Evolutionary conservation across 1,140 invertebrate species (phyloP), one percentile per base, ranked within the genome.

Genomic region (Aculops lycopersici): DNA sequence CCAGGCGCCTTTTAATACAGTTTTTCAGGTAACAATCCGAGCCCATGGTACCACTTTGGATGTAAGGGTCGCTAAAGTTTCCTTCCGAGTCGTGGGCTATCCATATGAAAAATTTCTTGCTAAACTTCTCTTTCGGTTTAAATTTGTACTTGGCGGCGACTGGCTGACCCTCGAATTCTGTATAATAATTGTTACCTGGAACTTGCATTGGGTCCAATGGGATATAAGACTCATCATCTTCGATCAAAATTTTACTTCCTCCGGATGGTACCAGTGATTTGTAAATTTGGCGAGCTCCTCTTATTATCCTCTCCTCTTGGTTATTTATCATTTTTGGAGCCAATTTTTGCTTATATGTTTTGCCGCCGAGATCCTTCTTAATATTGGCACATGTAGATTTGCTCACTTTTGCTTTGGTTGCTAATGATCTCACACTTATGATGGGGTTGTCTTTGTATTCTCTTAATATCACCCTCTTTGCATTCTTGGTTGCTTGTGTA

Each of bases 1-100:
- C 15, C 4, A 43, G 19, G 36, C 15, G 20, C 21, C 39, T 16
- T 20, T 20, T 17, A 3, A 43, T 24, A 39, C 42, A 43, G 8
- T 35, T 4, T 17, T 31, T 35, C 3, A 12, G 4, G 21, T 39
- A 43, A 18, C 14, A 20, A n/a, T 35, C 15, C 13, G 13, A 14
- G 17, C 35, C 24, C 15, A 43, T 20, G 5, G 37, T 35, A 17
- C 15, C 16, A 12, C 36, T 24, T 14, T 14, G 17, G 3, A 36
- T n/a, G 21, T 40, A 36, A 36, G 8, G 39, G 3, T 35, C 21
- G 17, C 19, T 19, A 4, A 17, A 39, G 4, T 16, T 17, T n/a
- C 41, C 41, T 15, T 42, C 19, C 17, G 3, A n/a, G 4, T 17
- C 13, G 2, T 38, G 8, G n/a, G 20, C 21, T 39, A 38, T 14